phyloP scores from a whole-genome alignment of 1,140 invertebrate genomes.

The Arion vulgaris region DNA sequence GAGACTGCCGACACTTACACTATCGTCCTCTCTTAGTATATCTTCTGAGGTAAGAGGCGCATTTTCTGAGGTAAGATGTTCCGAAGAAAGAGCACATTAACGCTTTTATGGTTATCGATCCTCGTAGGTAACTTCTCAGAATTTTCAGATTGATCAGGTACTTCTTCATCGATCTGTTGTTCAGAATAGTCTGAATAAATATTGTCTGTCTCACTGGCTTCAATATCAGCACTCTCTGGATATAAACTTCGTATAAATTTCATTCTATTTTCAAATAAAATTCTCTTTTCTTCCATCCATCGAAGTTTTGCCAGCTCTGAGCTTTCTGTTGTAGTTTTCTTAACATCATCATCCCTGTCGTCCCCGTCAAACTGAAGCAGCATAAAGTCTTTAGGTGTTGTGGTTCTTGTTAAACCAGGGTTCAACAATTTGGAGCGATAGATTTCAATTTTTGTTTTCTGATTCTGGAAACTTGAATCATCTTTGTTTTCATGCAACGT shows the following conservation, averaged over 20 bases:
- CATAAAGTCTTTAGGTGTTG: neutral
- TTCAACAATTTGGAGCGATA: neutral
- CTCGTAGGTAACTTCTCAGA: neutral
- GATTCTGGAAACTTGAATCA: neutral
- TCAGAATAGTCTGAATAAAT: neutral
- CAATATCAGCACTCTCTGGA: neutral
- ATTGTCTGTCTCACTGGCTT: neutral
- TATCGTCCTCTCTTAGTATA: too few relatives aligned
- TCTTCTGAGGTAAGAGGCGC: too few relatives aligned
- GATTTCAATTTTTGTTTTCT: neutral
- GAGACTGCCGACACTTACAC: too few relatives aligned
- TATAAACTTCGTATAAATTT: neutral
- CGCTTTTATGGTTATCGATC: neutral
- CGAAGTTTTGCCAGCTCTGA: constrained; percentile 6
- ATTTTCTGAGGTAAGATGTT: too few relatives aligned
- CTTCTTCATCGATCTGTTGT: neutral
- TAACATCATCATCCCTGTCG: neutral
- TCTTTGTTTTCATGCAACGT: neutral
- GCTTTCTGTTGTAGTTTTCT: neutral
- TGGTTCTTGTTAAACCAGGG: neutral
- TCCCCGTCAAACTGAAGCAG: neutral
- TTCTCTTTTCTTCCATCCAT: constrained; percentile 13
- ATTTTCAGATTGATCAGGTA: neutral
- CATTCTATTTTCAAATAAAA: neutral
- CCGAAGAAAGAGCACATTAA: too few relatives aligned